Evolutionary conservation across 2,113 vertebrate species (phyloP).

Genomic region (Boleophthalmus pectinirostris): DNA sequence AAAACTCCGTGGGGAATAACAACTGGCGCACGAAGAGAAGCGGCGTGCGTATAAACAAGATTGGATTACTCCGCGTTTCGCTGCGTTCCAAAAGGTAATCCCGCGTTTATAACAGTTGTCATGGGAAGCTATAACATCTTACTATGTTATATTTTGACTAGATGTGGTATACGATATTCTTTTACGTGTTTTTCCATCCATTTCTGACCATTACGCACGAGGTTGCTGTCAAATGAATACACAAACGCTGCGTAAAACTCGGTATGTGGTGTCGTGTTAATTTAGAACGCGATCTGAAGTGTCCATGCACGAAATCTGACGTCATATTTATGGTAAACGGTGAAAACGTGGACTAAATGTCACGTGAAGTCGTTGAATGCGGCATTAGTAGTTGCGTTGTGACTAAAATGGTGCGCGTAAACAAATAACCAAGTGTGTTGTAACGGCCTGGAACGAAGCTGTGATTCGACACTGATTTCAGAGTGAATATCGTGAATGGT

Average conservation of each 20-base stretch:
- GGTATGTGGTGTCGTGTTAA: neutral
- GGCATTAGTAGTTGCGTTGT: neutral
- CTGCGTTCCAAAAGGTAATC: neutral
- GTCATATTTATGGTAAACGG: neutral
- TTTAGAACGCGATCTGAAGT: neutral
- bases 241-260: neutral
- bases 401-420: neutral
- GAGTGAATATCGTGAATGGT: neutral
- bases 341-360: neutral
- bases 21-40: conserved; percentile 5
- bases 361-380: neutral
- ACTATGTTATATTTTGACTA: neutral
- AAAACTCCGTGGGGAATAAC: conserved; percentile 15
- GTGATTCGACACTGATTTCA: neutral
- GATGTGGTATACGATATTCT: neutral
- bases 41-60: neutral
- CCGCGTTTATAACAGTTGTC: neutral
- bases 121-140: neutral
- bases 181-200: neutral
- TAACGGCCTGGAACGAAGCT: neutral
- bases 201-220: neutral
- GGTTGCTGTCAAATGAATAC: neutral
- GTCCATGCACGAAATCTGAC: neutral
- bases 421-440: neutral
- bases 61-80: neutral